Conservation (phyloP, 2,888 invertebrate species). For the Trichacis sp. region DNA sequence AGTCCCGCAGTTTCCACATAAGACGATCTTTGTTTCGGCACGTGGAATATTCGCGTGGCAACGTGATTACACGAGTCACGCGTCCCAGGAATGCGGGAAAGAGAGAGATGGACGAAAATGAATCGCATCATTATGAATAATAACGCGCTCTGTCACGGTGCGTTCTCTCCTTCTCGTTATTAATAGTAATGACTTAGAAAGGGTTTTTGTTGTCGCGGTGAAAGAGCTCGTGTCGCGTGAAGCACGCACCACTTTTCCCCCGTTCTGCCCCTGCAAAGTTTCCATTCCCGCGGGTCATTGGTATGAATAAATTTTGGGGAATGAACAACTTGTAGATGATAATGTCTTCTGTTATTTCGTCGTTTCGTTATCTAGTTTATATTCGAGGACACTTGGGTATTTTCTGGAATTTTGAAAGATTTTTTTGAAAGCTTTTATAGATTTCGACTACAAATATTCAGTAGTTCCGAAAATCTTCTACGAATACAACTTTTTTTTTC, state of each 20-base stretch:
- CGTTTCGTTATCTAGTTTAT: no score
- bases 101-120: constrained; percentile 49
- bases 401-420: no score
- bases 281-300: constrained; percentile 23
- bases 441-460: no score
- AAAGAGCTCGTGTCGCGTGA: constrained; percentile 57
- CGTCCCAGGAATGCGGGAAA: constrained; percentile 9
- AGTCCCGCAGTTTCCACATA: constrained; percentile 29
- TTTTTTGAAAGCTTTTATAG: no score
- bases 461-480: no score
- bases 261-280: constrained; percentile 22
- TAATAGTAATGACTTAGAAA: constrained; percentile 60
- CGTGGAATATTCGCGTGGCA: constrained; percentile 60
- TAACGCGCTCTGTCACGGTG: constrained; percentile 50
- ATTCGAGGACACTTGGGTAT: no score
- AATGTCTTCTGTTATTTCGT: no score
- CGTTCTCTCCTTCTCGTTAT: constrained; percentile 57
- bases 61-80: constrained; percentile 52
- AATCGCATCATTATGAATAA: constrained; percentile 63
- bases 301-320: no score
- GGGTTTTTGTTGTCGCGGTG: constrained; percentile 49
- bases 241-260: constrained; percentile 57
- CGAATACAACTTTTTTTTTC: no score
- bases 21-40: constrained; percentile 43
- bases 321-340: no score